Base-by-base conservation (phyloP, 2,113 vertebrate genomes). In the Lanius collurio region DNA sequence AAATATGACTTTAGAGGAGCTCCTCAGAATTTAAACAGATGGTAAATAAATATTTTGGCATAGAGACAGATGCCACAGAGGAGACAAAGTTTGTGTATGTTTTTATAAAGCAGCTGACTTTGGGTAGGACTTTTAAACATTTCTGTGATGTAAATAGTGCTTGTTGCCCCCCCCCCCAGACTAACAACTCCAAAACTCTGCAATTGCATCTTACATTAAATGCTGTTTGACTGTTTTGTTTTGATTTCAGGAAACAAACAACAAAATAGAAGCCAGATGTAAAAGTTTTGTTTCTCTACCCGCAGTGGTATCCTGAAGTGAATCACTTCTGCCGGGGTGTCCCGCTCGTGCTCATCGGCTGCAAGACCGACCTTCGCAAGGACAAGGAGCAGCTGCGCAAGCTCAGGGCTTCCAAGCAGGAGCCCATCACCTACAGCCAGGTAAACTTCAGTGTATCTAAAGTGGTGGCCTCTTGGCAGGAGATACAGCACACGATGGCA, bases 321-420 rank as follows among this genome's bases (percentile, higher is more conserved):
- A 98, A 97, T 44, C 99, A 99, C 92, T 99, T 99, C 97, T 99
- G 99, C 95, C 97, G 80, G 3, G 98, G 99, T 2, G 97, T 88
- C 13, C 99, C 99, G 0, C 93, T 98, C 12, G 97, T 99, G n/a
- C 98, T 99, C 80, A 99, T 99, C 12, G 99, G 99, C 95, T 99
- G 99, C 97, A 99, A 99, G 97, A 99, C 99, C 1, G 99, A 99
- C 97, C 98, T 99, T 7, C 96, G 99, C 62, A 99, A 99, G 93
- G 99, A 99, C 82, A 99, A 99, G 94, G 99, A 99, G 77, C 98
- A 98, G 44, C 39, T 98, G 23, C 98, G 99, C 80, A 99, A 98
- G 93, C 98, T 99, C 50, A 98, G 97, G 93, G 98, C 99, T 2
- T 86, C 97, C 15, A 97, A 98, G 87, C 98, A 98, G 94, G 98